Base-by-base conservation (phyloP, 2,113 vertebrate genomes). In the Etheostoma spectabile region DNA sequence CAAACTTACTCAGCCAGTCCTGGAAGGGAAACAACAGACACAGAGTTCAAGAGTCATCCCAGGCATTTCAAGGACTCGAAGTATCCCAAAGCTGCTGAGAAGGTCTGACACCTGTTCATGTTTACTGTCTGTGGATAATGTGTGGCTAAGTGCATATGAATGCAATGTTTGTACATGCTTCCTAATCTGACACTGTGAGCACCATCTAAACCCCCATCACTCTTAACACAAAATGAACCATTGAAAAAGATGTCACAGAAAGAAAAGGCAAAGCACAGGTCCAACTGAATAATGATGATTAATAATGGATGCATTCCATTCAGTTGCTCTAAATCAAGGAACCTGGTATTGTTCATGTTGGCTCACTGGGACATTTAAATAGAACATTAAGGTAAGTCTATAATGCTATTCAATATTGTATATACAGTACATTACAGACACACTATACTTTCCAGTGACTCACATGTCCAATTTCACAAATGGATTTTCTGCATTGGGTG, bases 1-100 rank as follows among this genome's bases (percentile, higher is more conserved):
- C 98, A 42, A 99, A 99, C 87, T 93, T 97, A 46, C 92, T 98
- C 93, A 99, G 94, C 98, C 98, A 99, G 85, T 99, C 98, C 98
- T 99, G 92, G 38, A 74, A 64, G 56, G 72, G 68, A 83, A 86
- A 92, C 53, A 63, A 68, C 1, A 70, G 65, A 88, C 52, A 65
- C 27, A 67, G 59, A 65, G 77, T 56, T 86, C 56, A 90, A 56
- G 21, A 1, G 52, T 77, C 65, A 80, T 55, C 19, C 6, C 18
- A 74, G 59, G 64, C 60, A 89, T 87, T 78, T 79, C 49, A 86
- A 70, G 6, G 62, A 65, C 68, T 89, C 33, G 3, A 71, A 57
- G 53, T 35, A 86, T 79, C 72, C 51, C 24, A 57, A 59, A 80
- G 81, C 60, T 48, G 68, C 57, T 14, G 53, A 82, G 42, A 84